phyloP scores from a whole-genome alignment of 2,888 invertebrate species.

The Drosophila prolongata region DNA sequence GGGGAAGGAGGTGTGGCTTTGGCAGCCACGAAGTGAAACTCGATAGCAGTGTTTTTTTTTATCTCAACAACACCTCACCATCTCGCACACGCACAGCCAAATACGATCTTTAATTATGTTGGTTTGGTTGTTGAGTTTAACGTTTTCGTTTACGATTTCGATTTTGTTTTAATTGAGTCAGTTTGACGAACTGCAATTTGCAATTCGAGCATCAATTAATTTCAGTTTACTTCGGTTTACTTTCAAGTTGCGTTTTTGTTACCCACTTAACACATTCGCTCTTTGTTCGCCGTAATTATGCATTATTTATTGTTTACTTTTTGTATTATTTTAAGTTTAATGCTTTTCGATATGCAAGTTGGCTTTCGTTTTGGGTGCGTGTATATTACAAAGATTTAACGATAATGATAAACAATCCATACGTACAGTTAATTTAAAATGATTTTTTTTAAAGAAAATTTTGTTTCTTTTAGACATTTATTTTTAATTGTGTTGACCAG shows the following conservation, averaged over 20 bases:
- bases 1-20: neutral
- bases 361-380: slow-evolving; percentile 29
- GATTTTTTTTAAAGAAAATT: neutral
- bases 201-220: slow-evolving; percentile 55
- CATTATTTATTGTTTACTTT: slow-evolving; percentile 29
- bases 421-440: slow-evolving; percentile 2
- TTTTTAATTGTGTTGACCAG: no score
- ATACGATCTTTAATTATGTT: slow-evolving; percentile 28
- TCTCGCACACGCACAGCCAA: slow-evolving; percentile 19
- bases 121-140: slow-evolving; percentile 11
- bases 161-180: slow-evolving; percentile 54
- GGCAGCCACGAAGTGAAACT: slow-evolving; percentile 47
- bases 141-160: slow-evolving; percentile 40
- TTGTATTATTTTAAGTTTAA: slow-evolving; percentile 1
- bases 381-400: neutral
- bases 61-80: slow-evolving; percentile 7
- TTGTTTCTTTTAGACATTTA: no score
- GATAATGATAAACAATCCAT: slow-evolving; percentile 8
- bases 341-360: slow-evolving; percentile 16
- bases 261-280: slow-evolving; percentile 27
- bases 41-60: neutral
- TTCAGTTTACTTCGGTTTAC: slow-evolving; percentile 55
- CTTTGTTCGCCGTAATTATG: slow-evolving; percentile 18
- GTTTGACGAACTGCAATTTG: slow-evolving; percentile 67
- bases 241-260: slow-evolving; percentile 56